Conservation (phyloP, 2,113 vertebrate genomes). For the Climacteris rufus region DNA sequence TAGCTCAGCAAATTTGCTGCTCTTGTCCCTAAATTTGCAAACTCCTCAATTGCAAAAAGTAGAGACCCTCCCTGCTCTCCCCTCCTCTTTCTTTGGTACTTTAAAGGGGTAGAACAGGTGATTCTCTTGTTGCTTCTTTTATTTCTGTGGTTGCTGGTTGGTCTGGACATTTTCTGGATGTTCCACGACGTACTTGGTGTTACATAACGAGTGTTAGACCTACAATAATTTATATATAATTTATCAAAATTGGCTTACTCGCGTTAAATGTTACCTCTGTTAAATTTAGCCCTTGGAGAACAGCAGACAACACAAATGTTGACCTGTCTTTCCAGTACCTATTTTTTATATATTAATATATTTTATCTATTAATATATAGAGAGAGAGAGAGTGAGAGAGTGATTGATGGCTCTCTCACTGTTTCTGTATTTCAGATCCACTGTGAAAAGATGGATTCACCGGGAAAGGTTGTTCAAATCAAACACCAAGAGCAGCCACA, state of each 20-base stretch:
- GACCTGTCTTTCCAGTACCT: background rate
- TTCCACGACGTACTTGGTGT: background rate
- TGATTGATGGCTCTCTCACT: background rate
- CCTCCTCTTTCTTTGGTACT: background rate
- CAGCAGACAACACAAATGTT: background rate
- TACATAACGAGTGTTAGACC: background rate
- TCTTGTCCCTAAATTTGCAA: background rate
- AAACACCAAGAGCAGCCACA: constrained; percentile 16
- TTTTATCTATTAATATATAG: background rate
- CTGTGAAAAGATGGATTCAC: constrained; percentile 57
- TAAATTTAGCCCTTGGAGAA: background rate
- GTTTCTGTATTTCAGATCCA: constrained; percentile 69
- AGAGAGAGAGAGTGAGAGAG: background rate
- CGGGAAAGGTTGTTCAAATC: background rate
- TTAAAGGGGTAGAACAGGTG: background rate
- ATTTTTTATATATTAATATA: background rate
- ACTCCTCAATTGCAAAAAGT: background rate
- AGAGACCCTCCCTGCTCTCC: background rate
- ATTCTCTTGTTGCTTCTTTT: background rate
- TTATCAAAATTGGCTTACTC: background rate
- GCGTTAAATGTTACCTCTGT: background rate
- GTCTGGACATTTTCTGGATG: background rate
- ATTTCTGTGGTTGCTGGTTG: background rate
- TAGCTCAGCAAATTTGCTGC: background rate
- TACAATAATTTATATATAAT: background rate